Evolutionary conservation across 2,888 invertebrate species (phyloP).

Genomic region (Chelonus formosanus): DNA sequence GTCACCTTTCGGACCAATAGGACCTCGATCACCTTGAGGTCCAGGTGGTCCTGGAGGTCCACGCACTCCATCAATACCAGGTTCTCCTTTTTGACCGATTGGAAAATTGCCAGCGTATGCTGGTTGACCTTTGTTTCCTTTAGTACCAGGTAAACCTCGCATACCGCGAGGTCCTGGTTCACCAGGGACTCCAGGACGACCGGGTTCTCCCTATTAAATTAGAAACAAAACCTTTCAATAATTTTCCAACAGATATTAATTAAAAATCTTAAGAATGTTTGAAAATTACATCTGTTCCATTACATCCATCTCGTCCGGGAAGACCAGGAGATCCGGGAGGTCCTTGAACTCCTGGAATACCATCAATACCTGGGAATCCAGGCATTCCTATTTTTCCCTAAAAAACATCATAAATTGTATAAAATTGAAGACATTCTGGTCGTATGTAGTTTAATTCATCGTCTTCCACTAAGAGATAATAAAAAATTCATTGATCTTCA

Average conservation of each 20-base stretch:
- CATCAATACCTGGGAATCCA: constrained; percentile 83
- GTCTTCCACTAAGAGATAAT: no score
- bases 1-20: constrained; percentile 71
- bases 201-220: constrained; percentile 74
- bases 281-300: constrained; percentile 85
- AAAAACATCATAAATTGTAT: constrained; percentile 20
- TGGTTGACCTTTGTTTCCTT: constrained; percentile 84
- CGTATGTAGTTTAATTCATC: no score
- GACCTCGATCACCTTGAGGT: constrained; percentile 70
- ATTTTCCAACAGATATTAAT: constrained; percentile 15
- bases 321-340: constrained; percentile 76
- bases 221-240: no score
- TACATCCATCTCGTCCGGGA: constrained; percentile 93
- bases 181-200: constrained; percentile 76
- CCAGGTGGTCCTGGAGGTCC: constrained; percentile 75
- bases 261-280: background rate
- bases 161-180: constrained; percentile 80
- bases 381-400: constrained; percentile 86
- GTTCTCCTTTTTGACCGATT: constrained; percentile 88
- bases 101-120: constrained; percentile 76
- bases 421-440: no score
- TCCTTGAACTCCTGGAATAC: constrained; percentile 77
- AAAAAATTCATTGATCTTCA: no score
- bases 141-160: constrained; percentile 73
- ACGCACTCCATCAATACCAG: constrained; percentile 77